Conservation (phyloP, 2,113 vertebrate genomes). For the Ophthalmolycus amberensis region DNA sequence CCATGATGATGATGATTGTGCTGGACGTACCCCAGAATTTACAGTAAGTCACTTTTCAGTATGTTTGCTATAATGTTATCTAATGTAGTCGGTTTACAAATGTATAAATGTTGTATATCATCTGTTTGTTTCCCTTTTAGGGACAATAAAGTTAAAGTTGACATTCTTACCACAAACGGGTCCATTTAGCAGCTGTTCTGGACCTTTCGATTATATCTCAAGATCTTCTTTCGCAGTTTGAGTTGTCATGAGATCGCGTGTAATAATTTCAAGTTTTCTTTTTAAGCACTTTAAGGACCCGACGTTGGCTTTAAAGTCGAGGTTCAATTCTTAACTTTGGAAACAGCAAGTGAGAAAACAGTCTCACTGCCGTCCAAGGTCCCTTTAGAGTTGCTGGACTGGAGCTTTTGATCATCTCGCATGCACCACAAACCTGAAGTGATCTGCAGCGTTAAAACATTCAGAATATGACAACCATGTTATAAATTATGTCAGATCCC, state of each 20-base stretch:
- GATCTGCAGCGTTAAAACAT: too few relatives aligned
- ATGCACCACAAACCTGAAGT: neutral
- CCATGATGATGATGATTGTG: too few relatives aligned
- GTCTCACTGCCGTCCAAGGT: neutral
- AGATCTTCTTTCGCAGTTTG: neutral
- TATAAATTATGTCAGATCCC: slow-evolving; percentile 75
- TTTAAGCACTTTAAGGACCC: neutral
- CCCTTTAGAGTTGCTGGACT: neutral
- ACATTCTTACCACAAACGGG: neutral
- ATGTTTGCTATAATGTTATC: neutral
- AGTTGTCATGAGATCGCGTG: neutral
- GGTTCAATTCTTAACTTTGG: neutral
- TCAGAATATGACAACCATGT: slow-evolving; percentile 69
- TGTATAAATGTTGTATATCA: neutral
- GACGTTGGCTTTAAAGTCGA: neutral
- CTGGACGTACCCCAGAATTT: neutral
- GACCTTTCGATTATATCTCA: neutral
- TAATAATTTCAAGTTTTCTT: neutral
- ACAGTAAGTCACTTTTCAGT: neutral
- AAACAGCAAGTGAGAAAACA: neutral
- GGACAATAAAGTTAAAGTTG: neutral
- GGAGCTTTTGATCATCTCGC: neutral
- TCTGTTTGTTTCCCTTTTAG: neutral
- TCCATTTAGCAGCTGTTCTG: neutral
- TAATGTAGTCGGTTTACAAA: neutral